Percentiles rank a stretch among this genome's conserved stretches.
These are phyloP conservation scores for Pseudocheirus occidentalis DNA, from an alignment of 2,797 vertebrate genomes.

Conservation along the genomic window DNA sequence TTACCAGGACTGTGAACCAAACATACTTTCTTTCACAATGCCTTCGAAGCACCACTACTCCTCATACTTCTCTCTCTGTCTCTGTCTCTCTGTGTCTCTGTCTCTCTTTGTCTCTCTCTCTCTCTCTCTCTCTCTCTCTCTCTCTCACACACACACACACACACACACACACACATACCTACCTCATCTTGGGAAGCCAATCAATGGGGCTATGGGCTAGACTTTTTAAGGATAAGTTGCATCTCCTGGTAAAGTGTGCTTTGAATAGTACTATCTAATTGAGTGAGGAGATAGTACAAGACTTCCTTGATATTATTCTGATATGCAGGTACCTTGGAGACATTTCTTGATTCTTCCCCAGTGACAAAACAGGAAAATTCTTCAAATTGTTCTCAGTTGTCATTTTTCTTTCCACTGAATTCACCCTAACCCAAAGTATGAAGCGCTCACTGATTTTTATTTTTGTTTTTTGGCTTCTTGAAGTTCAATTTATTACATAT, in stretches of 20 bases:
- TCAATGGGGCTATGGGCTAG: fast-evolving
- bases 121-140: too few species aligned
- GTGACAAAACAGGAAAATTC: background rate
- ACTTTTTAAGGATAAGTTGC: background rate
- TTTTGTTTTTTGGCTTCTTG: too few species aligned
- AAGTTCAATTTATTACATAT: too few species aligned
- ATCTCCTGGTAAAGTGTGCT: background rate
- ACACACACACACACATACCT: background rate
- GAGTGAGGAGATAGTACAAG: background rate
- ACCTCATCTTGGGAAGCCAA: background rate
- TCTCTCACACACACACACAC: too few species aligned
- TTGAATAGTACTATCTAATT: background rate
- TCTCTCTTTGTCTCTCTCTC: too few species aligned
- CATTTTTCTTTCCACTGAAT: background rate
- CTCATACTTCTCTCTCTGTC: too few species aligned
- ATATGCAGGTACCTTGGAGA: background rate
- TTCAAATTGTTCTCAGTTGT: background rate
- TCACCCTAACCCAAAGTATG: background rate
- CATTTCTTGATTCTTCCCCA: background rate
- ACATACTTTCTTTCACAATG: background rate
- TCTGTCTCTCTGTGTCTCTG: too few species aligned
- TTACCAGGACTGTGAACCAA: too few species aligned
- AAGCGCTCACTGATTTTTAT: background rate
- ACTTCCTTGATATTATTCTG: background rate
- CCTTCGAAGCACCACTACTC: background rate